Conservation (phyloP, 2,797 vertebrate species). For the Cirrhinus molitorella region DNA sequence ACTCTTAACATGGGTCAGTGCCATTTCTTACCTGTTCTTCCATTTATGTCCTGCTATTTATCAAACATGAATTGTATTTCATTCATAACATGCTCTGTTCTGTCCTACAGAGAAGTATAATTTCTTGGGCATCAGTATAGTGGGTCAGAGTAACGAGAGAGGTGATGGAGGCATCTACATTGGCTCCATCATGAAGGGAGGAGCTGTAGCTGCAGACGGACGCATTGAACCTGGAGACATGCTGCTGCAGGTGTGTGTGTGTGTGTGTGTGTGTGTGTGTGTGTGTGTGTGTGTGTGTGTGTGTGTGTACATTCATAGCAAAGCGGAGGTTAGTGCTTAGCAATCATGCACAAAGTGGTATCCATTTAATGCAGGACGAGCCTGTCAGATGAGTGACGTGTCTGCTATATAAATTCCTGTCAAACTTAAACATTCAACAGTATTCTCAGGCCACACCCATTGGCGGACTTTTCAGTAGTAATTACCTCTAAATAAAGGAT, state of each 20-base stretch:
- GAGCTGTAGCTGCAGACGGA: conserved; percentile 90
- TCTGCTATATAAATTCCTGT: background rate
- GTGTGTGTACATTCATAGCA: background rate
- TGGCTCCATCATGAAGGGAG: conserved; percentile 89
- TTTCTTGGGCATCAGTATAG: conserved; percentile 93
- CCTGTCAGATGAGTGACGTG: conserved; percentile 1
- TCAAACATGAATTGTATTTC: background rate
- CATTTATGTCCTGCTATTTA: background rate
- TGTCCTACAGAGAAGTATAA: conserved; percentile 83
- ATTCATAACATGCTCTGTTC: background rate
- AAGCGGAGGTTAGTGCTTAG: background rate
- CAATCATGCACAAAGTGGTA: conserved; percentile 13
- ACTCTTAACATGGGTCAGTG: conserved; percentile 93
- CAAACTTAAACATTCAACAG: background rate
- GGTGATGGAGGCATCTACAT: conserved; percentile 94
- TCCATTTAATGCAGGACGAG: background rate
- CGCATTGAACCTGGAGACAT: conserved; percentile 85
- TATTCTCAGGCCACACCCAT: background rate
- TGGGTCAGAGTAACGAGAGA: conserved; percentile 92
- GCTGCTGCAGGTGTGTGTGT: conserved; percentile 81
- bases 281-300: conserved; percentile 44
- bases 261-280: background rate
- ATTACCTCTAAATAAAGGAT: background rate
- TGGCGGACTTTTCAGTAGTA: background rate
- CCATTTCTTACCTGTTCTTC: background rate